Base-by-base conservation (phyloP, 2,888 invertebrate genomes). In the Agonopterix heracliana region DNA sequence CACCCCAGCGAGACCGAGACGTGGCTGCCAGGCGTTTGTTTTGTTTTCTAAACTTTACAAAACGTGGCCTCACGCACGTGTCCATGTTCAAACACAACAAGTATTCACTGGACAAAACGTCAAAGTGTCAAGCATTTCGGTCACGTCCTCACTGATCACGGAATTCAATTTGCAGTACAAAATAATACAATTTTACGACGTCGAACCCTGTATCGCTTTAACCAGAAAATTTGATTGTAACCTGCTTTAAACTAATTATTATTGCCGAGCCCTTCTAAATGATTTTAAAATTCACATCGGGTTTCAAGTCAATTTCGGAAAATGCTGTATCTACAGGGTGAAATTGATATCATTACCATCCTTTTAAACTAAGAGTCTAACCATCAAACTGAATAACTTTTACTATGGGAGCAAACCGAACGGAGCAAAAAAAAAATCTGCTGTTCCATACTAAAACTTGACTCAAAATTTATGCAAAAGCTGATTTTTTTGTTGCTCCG, bases 151-250 rank as follows among this genome's bases (percentile, higher is more conserved):
- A 51, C 64, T 72, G 76, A 78, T 76, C 75, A 66, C 67, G 57
- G 59, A 74, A 79, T 74, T 61, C 72, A 73, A 79, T 79, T 78
- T 75, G 63, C 64, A 66, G 70, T 66, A 52, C 71, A 77, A 79
- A 80, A 78, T 79, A 78, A 78, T 77, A 72, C 69, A 74, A 76
- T 77, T 78, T 74, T 70, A 68, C 70, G 64, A 70, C 65, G 65
- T 60, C 68, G 68, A 69, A 64, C 64, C 59, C 50, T 26, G 70
- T 78, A 77, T 79, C 77, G 73, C 73, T 77, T 74, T 71, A 68
- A 70, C 57, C 64, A 57, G 63, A 67, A 73, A 78, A 78, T 74
- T 72, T 63, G 71, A 75, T 78, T 73, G 68, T 70, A 67, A 68
- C 77, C 71, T 69, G 72, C 64, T 71, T 65, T 75, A 75, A 78